Evolutionary conservation across 2,888 invertebrate species (phyloP).

Genomic region (Trachelus iudaicus): DNA sequence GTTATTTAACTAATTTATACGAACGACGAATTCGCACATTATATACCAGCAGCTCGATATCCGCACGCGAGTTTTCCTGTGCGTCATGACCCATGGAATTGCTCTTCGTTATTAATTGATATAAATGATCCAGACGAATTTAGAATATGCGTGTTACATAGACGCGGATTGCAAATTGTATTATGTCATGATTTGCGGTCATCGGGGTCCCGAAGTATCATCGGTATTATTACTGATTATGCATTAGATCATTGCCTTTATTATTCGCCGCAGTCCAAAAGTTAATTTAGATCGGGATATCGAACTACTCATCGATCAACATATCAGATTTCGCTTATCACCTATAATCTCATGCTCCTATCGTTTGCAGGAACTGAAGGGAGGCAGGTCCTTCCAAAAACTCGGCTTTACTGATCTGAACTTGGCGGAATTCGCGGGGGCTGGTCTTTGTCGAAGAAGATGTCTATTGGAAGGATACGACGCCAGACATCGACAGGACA

Average conservation of each 20-base stretch:
- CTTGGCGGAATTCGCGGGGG: conserved; percentile 95
- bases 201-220: not conserved
- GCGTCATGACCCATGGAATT: not conserved
- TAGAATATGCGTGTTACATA: not conserved
- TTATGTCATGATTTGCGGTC: not conserved
- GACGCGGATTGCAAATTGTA: not conserved
- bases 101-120: not conserved
- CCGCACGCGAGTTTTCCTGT: too few relatives aligned
- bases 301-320: not conserved
- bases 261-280: not conserved
- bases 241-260: not conserved
- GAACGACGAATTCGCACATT: not conserved
- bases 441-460: conserved; percentile 85
- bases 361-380: conserved; percentile 73
- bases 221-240: not conserved
- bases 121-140: not conserved
- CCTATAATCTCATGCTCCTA: not conserved
- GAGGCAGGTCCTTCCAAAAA: conserved; percentile 91
- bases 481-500: conserved; percentile 91
- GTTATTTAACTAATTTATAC: not conserved
- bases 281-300: not conserved
- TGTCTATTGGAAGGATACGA: conserved; percentile 97
- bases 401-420: conserved; percentile 98
- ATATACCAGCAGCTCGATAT: not conserved
- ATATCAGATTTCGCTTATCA: not conserved